Evolutionary conservation across 2,888 invertebrate species (phyloP), one percentile per base, ranked within the genome.

Genomic region (Cryptocheilus praepositus): DNA sequence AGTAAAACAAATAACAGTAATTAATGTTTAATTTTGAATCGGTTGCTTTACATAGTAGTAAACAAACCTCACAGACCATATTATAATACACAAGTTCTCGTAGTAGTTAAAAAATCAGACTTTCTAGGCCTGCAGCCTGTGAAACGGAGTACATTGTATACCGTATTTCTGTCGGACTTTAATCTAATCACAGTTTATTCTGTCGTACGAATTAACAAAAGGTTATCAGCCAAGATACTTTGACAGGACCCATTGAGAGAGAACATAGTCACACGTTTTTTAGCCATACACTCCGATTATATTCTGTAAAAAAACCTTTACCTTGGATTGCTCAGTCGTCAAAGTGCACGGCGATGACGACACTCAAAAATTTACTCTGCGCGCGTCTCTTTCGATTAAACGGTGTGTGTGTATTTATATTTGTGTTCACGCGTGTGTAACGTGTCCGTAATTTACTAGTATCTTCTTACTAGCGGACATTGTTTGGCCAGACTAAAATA

Each of bases 91-190:
- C 83, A 83, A 78, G 71, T 83, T 82, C 79, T 82, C 83, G 75
- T 82, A 85, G 79, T 85, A 84, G 82, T 86, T 87, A 84, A 85
- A 87, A 87, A 87, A 87, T 88, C 88, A 88, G 88, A 88, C 88
- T 88, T 87, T 88, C 83, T 84, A 86, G 88, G 86, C 88, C 85
- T 79, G 80, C 61, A 79, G 84, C 84, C 86, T 81, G 81, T 81
- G 75, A 86, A 87, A 85, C 82, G 82, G 85, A 86, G 56, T 43
- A 78, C 76, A 79, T 75, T 79, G 83, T 36, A 36, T 76, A 79
- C 80, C 81, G 76, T 81, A 76, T 81, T 81, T 81, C 71, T 76
- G 76, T 76, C 76, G 81, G 79, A 80, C 78, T 84, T 82, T 81
- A 81, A 79, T 83, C 83, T 83, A 85, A 84, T 87, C 85, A 86